Percentiles rank a stretch among this genome's conserved stretches.
Conservation (phyloP, 2,113 vertebrate genomes). For the Ochotona curzoniae region DNA sequence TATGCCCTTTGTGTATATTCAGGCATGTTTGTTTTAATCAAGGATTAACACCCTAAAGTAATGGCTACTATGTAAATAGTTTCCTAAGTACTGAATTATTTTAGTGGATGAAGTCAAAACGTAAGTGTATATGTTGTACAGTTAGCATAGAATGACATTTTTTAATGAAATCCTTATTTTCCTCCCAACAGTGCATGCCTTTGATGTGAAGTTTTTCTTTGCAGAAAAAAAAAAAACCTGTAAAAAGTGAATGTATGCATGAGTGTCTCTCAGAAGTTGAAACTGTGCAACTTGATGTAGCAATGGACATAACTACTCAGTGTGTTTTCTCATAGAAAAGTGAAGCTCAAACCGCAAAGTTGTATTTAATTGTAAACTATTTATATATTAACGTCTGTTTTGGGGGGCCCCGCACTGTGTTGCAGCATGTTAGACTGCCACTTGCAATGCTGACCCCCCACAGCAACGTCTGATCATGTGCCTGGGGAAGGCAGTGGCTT, state of each 20-base stretch:
- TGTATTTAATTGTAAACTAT: conserved; percentile 23
- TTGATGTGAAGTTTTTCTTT: conserved; percentile 23
- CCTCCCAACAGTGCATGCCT: background rate
- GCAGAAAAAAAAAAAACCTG: background rate
- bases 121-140: conserved; percentile 69
- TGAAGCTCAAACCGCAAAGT: background rate
- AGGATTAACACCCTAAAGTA: background rate
- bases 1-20: background rate
- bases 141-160: conserved; percentile 42
- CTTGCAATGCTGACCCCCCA: no score
- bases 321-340: background rate
- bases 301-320: background rate
- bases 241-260: conserved; percentile 20
- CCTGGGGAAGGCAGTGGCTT: no score
- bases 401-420: background rate
- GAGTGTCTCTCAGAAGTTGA: background rate
- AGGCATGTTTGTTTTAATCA: background rate
- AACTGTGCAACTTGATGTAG: background rate
- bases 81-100: conserved; percentile 42
- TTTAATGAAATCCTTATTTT: conserved; percentile 51
- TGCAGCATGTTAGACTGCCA: no score
- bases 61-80: conserved; percentile 60
- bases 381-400: background rate
- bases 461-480: no score
- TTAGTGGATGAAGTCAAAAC: conserved; percentile 51